Base-by-base conservation (phyloP, 2,888 invertebrate species). In the Plusia festucae region DNA sequence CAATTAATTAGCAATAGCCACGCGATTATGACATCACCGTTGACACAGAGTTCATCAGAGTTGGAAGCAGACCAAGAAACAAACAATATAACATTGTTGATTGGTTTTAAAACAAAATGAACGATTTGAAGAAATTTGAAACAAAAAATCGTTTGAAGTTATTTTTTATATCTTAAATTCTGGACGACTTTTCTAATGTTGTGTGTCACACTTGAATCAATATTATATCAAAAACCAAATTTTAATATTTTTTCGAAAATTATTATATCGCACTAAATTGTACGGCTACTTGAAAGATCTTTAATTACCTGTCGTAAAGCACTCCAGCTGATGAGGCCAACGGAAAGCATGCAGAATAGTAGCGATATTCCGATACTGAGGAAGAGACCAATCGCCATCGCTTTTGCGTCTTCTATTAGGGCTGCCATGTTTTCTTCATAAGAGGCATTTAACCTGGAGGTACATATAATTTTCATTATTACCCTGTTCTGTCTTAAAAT, bases 251-350 rank as follows among this genome's bases (percentile, higher is more conserved):
- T n/a, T n/a, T n/a, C n/a, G n/a, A n/a, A n/a, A n/a, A n/a, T n/a
- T n/a, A n/a, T n/a, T n/a, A n/a, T n/a, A n/a, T n/a, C n/a, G n/a
- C n/a, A n/a, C n/a, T n/a, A n/a, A n/a, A n/a, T n/a, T n/a, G n/a
- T n/a, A n/a, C n/a, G 24, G 24, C 24, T 24, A 24, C 2, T 30
- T 9, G 1, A 30, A 9, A 30, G 30, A 9, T 0, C 4, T 1
- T 15, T n/a, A n/a, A 3, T 3, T 82, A 95, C 95, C 91, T 95
- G 95, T 81, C 93, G 90, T 57, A 96, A 90, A 0, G 96, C 96
- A 66, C 96, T 96, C 90, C 96, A 95, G 79, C 95, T 96, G 63
- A 96, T 90, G 20, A 96, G 90, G n/a, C 93, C 93, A 0, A 96
- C 95, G 20, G 96, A 95, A 2, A 96, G 73, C 56, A 96, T 91